Evolutionary conservation across 2,888 invertebrate genomes (phyloP), one percentile per base, ranked within the genome.

Genomic region (Rotaria sp.): DNA sequence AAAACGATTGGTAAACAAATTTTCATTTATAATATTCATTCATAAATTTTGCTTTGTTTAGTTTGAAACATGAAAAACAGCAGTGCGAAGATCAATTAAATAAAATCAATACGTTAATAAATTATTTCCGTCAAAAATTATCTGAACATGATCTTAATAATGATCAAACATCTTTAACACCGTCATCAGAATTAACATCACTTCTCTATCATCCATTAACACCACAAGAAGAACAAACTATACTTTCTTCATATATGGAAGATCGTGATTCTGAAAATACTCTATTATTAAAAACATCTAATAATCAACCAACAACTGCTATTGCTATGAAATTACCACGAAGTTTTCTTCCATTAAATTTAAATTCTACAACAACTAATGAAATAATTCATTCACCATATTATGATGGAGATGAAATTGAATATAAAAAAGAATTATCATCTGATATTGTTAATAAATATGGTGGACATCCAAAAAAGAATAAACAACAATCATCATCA

Each of bases 241-340:
- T 80, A 10, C 80, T 80, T 13, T 45, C 80, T 2, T 80, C 80
- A 13, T 80, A 80, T 15, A 80, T 80, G 80, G 45, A 80, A 15
- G 80, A 80, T 21, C n/a, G 13, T n/a, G 26, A 45, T 80, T 80
- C 10, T 15, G 80, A 13, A 0, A 80, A 41, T 80, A 13, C 11
- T 10, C 3, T 45, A 41, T n/a, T 45, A 13, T 80, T n/a, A n/a
- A 45, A 45, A 41, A 45, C 75, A 38, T 5, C 30, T 15, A 41
- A 26, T 10, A 38, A 45, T 15, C 24, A 26, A 45, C 45, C 80
- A 45, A 26, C 41, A 24, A 15, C 45, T 8, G n/a, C 80, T n/a
- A 80, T 45, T n/a, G 80, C 80, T 41, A 80, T 45, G 80, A 80
- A 80, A 45, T 45, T 80, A 80, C 80, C 80, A n/a, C 24, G 80